Evolutionary conservation across 2,797 vertebrate species (phyloP), one percentile per base, ranked within the genome.

Genomic region (Gymnothorax javanicus): DNA sequence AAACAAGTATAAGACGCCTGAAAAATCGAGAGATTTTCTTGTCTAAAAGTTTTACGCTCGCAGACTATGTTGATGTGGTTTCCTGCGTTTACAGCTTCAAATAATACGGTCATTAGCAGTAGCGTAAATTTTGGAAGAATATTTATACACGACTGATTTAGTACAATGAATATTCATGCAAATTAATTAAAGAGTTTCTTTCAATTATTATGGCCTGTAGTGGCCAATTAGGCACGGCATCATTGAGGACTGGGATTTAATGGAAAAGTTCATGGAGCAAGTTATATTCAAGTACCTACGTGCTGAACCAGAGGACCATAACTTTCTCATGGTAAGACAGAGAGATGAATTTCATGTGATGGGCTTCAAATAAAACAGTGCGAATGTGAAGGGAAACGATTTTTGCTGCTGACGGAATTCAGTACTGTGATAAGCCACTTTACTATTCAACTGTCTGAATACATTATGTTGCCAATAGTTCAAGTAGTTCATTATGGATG

Each of bases 231-330:
- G 95, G 90, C 96, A 96, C 86, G 96, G 96, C 0, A 94, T 96
- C 87, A 94, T 96, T 84, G 96, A 96, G 87, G 96, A 96, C 89
- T 96, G 96, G 96, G 96, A 96, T 87, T 95, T 96, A 59, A 96
- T 96, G 96, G 96, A 96, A 86, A 94, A 94, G 87, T 96, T 96
- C 91, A 96, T 96, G 95, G 96, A 96, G 67, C 96, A 96, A 58
- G 94, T 96, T 57, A 96, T 96, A 88, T 96, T 96, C 91, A 96
- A 96, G 50, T 96, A 96, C 75, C 94, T 96, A 83, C 94, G 95
- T 84, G 95, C 96, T 33, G 95, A 96, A 84, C 96, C 96, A 2
- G 96, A 96, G 88, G 95, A 96, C 91, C 96, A 96, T 86, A 95
- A 95, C 87, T 96, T 96, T 91, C 93, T 96, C 91, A 95, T 96